Conservation (phyloP, 2,113 vertebrate species). For the Mohoua ochrocephala region DNA sequence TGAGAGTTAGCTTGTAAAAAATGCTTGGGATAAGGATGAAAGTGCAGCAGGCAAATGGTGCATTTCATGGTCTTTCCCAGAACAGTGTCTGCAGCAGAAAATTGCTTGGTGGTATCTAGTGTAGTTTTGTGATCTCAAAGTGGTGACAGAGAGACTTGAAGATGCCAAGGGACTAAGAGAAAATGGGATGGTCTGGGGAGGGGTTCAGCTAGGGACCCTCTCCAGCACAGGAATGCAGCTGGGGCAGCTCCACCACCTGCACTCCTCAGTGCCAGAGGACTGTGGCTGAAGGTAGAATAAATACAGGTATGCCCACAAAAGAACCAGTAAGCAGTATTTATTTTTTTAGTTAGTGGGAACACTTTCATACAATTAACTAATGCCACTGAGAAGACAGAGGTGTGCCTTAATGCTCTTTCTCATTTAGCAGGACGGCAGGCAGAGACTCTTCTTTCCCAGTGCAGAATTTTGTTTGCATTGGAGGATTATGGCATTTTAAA, state of each 20-base stretch:
- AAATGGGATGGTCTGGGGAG: neutral
- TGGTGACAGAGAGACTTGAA: neutral
- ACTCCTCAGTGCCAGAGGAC: neutral
- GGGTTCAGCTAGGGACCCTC: neutral
- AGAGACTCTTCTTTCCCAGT: neutral
- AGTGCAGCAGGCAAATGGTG: neutral
- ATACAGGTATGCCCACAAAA: neutral
- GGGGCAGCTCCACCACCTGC: neutral
- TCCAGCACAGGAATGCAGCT: neutral
- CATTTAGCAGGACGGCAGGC: neutral
- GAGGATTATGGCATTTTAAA: neutral
- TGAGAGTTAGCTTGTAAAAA: neutral
- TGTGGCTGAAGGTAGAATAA: neutral
- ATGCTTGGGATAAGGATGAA: neutral
- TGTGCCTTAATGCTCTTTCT: neutral
- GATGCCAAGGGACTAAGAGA: neutral
- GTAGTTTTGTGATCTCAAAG: neutral
- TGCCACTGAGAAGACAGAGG: neutral
- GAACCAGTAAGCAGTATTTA: neutral
- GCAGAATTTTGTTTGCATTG: neutral
- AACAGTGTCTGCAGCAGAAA: neutral
- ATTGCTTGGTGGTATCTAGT: neutral
- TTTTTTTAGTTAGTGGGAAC: neutral
- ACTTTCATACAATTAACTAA: neutral
- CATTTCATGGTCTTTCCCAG: neutral